Conservation (phyloP, 2,113 vertebrate genomes). For the Eretmochelys imbricata region DNA sequence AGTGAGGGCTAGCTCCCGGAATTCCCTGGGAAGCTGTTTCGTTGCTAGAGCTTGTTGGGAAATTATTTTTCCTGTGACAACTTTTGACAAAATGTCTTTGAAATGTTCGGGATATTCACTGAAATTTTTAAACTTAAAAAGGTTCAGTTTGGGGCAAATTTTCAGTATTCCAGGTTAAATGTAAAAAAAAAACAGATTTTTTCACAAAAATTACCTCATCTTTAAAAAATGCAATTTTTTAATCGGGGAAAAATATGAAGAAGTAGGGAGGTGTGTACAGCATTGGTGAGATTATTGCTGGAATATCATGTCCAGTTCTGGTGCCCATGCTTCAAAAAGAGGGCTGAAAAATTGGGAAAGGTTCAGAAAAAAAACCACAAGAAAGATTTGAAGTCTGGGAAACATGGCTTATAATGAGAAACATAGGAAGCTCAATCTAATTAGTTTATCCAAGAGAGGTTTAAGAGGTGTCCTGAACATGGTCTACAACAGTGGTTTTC, state of each 20-base stretch:
- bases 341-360: neutral
- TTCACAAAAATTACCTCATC: neutral
- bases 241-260: neutral
- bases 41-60: neutral
- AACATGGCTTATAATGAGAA: neutral
- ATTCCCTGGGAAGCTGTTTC: neutral
- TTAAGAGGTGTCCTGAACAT: neutral
- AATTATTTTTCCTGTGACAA: neutral
- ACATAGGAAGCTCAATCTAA: fast-evolving
- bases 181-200: neutral
- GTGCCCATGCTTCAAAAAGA: neutral
- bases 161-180: neutral
- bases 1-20: no score
- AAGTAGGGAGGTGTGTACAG: neutral
- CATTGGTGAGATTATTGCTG: neutral
- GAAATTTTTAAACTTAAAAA: neutral
- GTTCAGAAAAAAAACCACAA: neutral
- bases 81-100: neutral
- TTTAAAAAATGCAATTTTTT: neutral
- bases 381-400: neutral
- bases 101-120: neutral
- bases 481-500: neutral
- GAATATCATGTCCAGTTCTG: neutral
- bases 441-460: neutral
- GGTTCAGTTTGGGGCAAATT: neutral